Conservation (phyloP, 2,797 vertebrate species). For the Pseudotriccus pelzelni region DNA sequence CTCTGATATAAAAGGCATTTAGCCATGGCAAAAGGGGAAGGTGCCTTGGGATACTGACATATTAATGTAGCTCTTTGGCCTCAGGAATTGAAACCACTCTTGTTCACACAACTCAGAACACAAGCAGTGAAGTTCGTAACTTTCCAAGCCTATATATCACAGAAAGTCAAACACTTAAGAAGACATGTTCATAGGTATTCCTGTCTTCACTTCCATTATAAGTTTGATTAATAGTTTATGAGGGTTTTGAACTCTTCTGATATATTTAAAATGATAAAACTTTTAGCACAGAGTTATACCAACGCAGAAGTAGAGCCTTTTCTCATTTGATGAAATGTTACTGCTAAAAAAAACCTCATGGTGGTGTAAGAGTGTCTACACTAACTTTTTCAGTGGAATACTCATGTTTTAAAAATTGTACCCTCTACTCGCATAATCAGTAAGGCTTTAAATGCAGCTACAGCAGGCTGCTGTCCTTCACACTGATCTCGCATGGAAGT, state of each 20-base stretch:
- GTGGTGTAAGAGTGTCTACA: neutral
- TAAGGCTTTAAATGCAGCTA: neutral
- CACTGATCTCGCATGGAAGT: neutral
- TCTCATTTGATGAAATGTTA: neutral
- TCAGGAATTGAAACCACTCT: accelerated
- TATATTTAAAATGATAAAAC: neutral
- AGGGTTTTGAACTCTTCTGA: neutral
- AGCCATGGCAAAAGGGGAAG: neutral
- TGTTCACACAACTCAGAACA: neutral
- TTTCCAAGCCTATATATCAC: neutral
- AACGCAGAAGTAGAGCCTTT: neutral
- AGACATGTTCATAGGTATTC: neutral
- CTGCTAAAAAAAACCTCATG: neutral
- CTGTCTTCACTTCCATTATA: neutral
- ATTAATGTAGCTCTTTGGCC: neutral
- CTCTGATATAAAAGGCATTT: neutral
- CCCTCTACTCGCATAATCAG: accelerated
- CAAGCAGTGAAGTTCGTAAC: neutral
- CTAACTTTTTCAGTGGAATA: neutral
- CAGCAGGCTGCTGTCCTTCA: neutral
- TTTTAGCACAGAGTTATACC: neutral
- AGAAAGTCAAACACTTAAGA: neutral
- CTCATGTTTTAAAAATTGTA: neutral
- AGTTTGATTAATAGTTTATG: neutral
- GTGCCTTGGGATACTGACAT: neutral